phyloP scores from a whole-genome alignment of 2,888 invertebrate species.

The Lasius platythorax region DNA sequence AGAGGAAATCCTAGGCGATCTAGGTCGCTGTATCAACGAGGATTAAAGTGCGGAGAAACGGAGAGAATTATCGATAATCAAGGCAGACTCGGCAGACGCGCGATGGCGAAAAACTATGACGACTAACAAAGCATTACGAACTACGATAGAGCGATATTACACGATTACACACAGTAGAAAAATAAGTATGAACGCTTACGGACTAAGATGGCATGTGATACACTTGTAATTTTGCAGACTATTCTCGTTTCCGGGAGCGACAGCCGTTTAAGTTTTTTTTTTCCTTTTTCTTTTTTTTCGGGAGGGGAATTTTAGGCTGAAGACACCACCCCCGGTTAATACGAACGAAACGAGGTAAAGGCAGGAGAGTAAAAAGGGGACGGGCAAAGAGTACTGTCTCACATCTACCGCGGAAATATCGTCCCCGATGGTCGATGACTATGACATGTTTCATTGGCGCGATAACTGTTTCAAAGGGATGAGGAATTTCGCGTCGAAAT shows the following conservation, averaged over 20 bases:
- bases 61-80: slow-evolving; percentile 34
- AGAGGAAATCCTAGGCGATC: slow-evolving; percentile 31
- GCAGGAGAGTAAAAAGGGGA: slow-evolving; percentile 6
- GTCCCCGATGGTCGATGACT: slow-evolving; percentile 7
- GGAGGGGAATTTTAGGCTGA: slow-evolving; percentile 36
- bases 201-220: slow-evolving; percentile 81
- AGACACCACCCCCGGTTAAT: slow-evolving; percentile 28
- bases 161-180: slow-evolving; percentile 61
- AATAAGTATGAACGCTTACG: slow-evolving; percentile 75
- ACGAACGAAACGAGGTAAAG: slow-evolving; percentile 45
- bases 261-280: slow-evolving; percentile 22
- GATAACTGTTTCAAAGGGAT: background rate
- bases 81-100: slow-evolving; percentile 43
- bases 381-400: slow-evolving; percentile 46
- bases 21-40: slow-evolving; percentile 1
- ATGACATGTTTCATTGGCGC: background rate
- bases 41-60: slow-evolving; percentile 19
- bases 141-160: slow-evolving; percentile 64
- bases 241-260: slow-evolving; percentile 56
- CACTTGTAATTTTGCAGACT: slow-evolving; percentile 72
- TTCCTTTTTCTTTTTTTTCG: background rate
- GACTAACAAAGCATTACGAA: slow-evolving; percentile 34
- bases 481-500: background rate
- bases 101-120: slow-evolving; percentile 43
- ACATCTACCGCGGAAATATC: slow-evolving; percentile 23